Base-by-base conservation (phyloP, 2,113 vertebrate species). In the Dromiciops gliroides region DNA sequence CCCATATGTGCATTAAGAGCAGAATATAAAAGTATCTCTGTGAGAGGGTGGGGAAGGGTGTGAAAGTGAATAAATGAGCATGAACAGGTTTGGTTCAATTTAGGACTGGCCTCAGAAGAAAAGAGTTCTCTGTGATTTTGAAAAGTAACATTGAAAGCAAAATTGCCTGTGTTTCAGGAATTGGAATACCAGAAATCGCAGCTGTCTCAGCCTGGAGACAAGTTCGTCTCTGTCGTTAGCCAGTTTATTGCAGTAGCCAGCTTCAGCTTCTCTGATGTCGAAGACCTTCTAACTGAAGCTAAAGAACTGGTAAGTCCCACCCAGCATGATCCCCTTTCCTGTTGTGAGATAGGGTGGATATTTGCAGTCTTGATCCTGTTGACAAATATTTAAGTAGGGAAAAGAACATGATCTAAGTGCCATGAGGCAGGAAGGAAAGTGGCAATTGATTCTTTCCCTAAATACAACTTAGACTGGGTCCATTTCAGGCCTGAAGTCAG, bases 191-290 rank as follows among this genome's bases (percentile, higher is more conserved):
- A 99, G 99, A 99, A 99, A 98, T 98, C 98, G 92, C 99, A 99
- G 93, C 98, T 99, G 44, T 98, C 99, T 48, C 98, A 99, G 95
- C 95, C 98, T 0, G 99, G 99, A 0, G 99, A 99, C 97, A 99
- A 99, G 98, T 99, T 99, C 98, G 99, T 99, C 96, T 99, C 99
- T 0, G 99, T 99, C 0, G 99, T 99, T 98, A 99, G 99, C 98
- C 99, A 99, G 98, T 99, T 99, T 98, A 99, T 99, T 98, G 99
- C 99, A 0, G 97, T 99, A 95, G 99, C 99, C 97, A 99, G 99
- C 98, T 99, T 99, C 98, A 99, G 99, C 98, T 99, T 99, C 98
- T 99, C 99, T 0, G 99, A 99, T 0, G 99, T 99, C 0, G 99
- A 99, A 97, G 99, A 99, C 97, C 99, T 99, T 83, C 99, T 99